Conservation (phyloP, 2,113 vertebrate genomes). For the Sakesphorus luctuosus region DNA sequence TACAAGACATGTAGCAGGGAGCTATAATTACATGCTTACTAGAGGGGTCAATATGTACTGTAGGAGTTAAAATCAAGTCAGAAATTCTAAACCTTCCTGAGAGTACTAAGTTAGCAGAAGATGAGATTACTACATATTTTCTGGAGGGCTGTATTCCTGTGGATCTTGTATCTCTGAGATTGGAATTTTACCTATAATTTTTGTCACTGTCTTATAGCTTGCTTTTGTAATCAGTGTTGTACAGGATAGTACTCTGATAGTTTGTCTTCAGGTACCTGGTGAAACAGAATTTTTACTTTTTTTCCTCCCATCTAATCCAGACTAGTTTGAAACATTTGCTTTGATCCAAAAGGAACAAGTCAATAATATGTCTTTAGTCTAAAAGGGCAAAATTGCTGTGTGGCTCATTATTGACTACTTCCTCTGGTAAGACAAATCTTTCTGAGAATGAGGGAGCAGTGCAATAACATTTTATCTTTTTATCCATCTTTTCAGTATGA, state of each 20-base stretch:
- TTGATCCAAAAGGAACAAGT: neutral
- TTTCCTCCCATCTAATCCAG: neutral
- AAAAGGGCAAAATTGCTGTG: neutral
- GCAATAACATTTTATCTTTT: neutral
- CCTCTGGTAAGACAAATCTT: constrained; percentile 29
- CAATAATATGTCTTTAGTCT: constrained; percentile 1
- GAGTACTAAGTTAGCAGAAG: neutral
- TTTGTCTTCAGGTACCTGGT: neutral
- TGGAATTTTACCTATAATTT: neutral
- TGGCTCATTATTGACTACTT: constrained; percentile 34
- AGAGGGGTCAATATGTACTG: neutral
- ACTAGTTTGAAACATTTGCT: neutral
- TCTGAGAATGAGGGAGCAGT: neutral
- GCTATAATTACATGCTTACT: neutral
- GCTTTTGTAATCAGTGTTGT: neutral
- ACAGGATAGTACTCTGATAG: neutral
- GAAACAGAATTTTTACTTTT: neutral
- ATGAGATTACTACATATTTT: neutral
- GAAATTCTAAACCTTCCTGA: neutral
- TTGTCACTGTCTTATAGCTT: neutral
- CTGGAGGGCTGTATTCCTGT: neutral
- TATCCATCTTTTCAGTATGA: neutral
- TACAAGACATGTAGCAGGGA: neutral
- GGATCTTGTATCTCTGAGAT: neutral
- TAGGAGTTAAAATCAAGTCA: neutral